Base-by-base conservation (phyloP, 2,797 vertebrate genomes). In the Sebastes ruberrimus region DNA sequence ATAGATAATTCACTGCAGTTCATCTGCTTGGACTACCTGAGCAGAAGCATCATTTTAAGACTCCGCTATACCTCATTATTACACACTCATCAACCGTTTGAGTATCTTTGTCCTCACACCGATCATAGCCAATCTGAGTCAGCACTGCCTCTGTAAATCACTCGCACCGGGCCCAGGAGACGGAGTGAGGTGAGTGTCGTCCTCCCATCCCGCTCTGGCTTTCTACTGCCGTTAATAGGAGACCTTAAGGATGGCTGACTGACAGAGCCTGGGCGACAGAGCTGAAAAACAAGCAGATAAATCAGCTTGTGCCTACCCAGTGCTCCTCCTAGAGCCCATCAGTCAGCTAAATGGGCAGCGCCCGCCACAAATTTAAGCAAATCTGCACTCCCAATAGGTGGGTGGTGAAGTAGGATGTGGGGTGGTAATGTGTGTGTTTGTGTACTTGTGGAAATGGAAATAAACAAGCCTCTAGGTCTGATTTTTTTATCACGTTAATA, bases 231-330 rank as follows among this genome's bases (percentile, higher is more conserved):
- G 22, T 80, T 80, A 85, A 52, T 23, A 66, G 71, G 62, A 87
- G 81, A 83, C 81, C 68, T 80, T 85, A 85, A 81, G 65, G 83
- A 80, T 63, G 80, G 86, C 76, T 84, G 92, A 92, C 63, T 86
- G 93, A 92, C 89, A 85, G 87, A 78, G 73, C 52, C 74, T 35
- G 74, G 77, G 72, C 81, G 75, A 85, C 78, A 75, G 82, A 80
- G 84, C 78, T 93, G 90, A 89, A 93, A 90, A 94, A 91, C 88
- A 91, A 86, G 86, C 84, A 71, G 81, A 93, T 94, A 93, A 91
- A 94, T 94, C 90, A 92, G 86, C 74, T 64, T 67, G 68, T 74
- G 86, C 61, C 85, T 71, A 62, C 86, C 67, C 57, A 16, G 49
- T 42, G 84, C 78, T 77, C 86, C 84, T 86, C 81, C 78, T 30